Percentiles rank a stretch among this genome's conserved stretches.
phyloP scores from a whole-genome alignment of 2,888 invertebrate species.

The Mantis religiosa region DNA sequence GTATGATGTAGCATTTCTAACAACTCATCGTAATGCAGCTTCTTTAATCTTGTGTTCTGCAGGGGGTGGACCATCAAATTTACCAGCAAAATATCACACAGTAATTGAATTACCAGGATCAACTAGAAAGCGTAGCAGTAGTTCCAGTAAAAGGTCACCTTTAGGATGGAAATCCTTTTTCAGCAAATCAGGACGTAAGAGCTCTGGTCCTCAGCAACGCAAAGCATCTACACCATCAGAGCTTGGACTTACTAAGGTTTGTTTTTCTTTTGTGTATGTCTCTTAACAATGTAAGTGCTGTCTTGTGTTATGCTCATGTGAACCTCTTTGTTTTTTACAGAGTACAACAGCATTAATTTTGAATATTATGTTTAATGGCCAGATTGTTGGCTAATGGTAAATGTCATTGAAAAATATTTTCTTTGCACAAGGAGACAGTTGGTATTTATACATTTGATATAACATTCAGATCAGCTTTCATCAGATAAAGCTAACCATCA shows the following conservation, averaged over 20 bases:
- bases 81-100: constrained; percentile 84
- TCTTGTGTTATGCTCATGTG: not conserved
- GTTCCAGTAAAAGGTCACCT: constrained; percentile 63
- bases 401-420: no score
- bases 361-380: no score
- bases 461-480: no score
- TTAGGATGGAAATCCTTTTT: constrained; percentile 79
- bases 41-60: not conserved
- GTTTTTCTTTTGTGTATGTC: not conserved
- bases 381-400: no score
- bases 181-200: constrained; percentile 41
- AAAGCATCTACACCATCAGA: constrained; percentile 50
- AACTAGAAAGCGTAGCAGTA: constrained; percentile 50
- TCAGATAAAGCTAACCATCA: no score
- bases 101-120: constrained; percentile 76
- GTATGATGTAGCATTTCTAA: no score
- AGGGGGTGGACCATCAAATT: constrained; percentile 69
- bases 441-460: no score
- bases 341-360: no score
- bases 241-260: constrained; percentile 34
- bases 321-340: no score
- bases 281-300: no score
- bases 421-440: no score
- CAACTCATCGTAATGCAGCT: no score
- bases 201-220: constrained; percentile 36